Percentiles rank a stretch among this genome's conserved stretches.
Evolutionary conservation across 1,140 invertebrate genomes (phyloP).

Genomic region (Zaprionus nigranus): DNA sequence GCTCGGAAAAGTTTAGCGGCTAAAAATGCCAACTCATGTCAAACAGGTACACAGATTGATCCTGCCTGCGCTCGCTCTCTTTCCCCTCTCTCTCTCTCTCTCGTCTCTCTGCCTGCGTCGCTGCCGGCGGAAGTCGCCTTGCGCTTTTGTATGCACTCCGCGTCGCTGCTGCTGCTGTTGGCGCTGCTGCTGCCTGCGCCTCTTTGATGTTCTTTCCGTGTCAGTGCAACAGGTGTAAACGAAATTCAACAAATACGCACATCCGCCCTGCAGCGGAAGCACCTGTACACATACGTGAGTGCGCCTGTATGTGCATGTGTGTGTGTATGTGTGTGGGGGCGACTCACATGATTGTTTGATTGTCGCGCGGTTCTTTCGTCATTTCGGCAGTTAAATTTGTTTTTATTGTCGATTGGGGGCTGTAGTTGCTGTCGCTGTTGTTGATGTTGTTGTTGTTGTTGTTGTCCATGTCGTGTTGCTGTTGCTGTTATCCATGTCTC

Average conservation of each 20-base stretch:
- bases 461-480: neutral
- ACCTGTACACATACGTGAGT: constrained; percentile 54
- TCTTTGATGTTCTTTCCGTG: constrained; percentile 39
- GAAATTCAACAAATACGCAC: constrained; percentile 75
- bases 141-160: constrained; percentile 70
- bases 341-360: constrained; percentile 62
- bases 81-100: neutral
- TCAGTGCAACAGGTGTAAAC: constrained; percentile 75
- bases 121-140: constrained; percentile 66
- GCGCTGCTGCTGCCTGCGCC: no score
- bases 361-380: constrained; percentile 19
- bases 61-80: constrained; percentile 50
- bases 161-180: constrained; percentile 26
- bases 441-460: neutral
- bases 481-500: constrained; percentile 18
- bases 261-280: constrained; percentile 73
- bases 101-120: constrained; percentile 17
- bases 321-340: constrained; percentile 8
- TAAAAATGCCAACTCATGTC: constrained; percentile 58
- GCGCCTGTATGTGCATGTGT: neutral
- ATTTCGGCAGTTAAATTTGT: constrained; percentile 57
- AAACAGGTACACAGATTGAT: constrained; percentile 64
- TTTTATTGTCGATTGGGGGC: constrained; percentile 34
- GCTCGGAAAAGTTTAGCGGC: constrained; percentile 8
- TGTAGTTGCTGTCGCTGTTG: constrained; percentile 7